A percentile compares a stretch with the other conserved stretches of the same genome.
Evolutionary conservation across 1,140 invertebrate genomes (phyloP).

Genomic region (Heliconius hewitsoni): DNA sequence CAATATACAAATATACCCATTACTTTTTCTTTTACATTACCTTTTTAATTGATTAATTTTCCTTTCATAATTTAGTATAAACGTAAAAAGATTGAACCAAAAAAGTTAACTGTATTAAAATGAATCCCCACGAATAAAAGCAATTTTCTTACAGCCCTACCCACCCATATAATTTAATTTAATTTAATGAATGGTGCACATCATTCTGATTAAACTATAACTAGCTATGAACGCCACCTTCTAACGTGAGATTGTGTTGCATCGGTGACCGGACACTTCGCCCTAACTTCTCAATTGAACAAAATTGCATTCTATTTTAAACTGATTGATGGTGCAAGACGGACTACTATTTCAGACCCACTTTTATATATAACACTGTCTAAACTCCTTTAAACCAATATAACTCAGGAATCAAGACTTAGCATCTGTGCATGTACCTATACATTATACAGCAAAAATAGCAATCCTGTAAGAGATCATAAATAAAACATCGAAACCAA

Average conservation of each 20-base stretch:
- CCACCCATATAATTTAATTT: conserved; percentile 51
- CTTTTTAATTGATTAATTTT: too few relatives aligned
- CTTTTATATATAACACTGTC: conserved; percentile 32
- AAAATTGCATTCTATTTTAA: conserved; percentile 50
- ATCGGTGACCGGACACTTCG: conserved; percentile 1
- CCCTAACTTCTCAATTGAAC: conserved; percentile 35
- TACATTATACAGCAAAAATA: conserved; percentile 51
- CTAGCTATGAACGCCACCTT: conserved; percentile 30
- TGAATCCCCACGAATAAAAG: conserved; percentile 70
- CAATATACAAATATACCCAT: not conserved
- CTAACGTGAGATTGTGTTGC: conserved; percentile 25
- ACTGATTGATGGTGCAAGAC: conserved; percentile 20
- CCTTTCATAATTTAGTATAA: not conserved
- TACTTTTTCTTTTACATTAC: not conserved
- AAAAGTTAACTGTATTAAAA: conserved; percentile 70
- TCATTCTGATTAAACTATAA: conserved; percentile 70
- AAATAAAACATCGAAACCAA: conserved; percentile 74
- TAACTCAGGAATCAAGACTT: not conserved
- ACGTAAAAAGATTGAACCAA: conserved; percentile 39
- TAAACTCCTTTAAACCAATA: not conserved
- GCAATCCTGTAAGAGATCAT: conserved; percentile 72
- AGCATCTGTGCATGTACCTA: not conserved
- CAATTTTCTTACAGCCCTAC: conserved; percentile 67
- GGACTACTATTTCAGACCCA: conserved; percentile 12
- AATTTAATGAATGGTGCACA: conserved; percentile 70